These are phyloP conservation scores for Drosophila quasianomalipes DNA, from an alignment of 2,888 invertebrate genomes.

Conservation along the genomic window DNA sequence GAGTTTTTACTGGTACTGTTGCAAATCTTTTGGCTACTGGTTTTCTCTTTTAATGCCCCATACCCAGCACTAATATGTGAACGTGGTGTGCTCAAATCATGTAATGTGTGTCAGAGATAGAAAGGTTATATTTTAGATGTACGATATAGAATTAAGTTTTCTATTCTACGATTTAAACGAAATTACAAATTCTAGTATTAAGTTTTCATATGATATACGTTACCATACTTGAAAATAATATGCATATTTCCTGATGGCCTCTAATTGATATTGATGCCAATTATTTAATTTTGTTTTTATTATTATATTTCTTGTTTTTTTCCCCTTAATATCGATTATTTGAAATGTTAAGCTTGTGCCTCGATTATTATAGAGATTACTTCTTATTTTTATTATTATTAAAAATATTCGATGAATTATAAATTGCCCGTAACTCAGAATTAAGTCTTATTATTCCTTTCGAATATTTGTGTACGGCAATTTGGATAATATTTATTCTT, in stretches of 20 bases:
- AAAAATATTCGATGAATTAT: neutral
- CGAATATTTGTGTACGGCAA: neutral
- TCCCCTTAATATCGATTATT: neutral
- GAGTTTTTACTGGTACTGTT: conserved; percentile 8
- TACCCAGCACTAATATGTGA: neutral
- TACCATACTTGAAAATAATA: too few relatives aligned
- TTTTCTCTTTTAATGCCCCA: conserved; percentile 47
- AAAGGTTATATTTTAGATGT: neutral
- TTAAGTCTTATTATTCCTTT: neutral
- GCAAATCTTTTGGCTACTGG: conserved; percentile 70
- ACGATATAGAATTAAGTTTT: neutral
- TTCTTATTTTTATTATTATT: neutral
- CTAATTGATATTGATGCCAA: neutral
- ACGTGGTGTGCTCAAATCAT: neutral
- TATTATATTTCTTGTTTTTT: neutral
- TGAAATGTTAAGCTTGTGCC: neutral
- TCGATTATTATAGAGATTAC: neutral
- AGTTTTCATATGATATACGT: neutral
- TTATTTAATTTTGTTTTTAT: neutral
- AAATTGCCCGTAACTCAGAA: neutral
- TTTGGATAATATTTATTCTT: neutral
- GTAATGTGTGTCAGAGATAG: too few relatives aligned
- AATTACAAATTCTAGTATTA: neutral
- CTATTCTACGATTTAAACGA: neutral
- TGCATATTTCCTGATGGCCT: too few relatives aligned